Base-by-base conservation (phyloP, 2,797 vertebrate genomes). In the Hydrolagus colliei region DNA sequence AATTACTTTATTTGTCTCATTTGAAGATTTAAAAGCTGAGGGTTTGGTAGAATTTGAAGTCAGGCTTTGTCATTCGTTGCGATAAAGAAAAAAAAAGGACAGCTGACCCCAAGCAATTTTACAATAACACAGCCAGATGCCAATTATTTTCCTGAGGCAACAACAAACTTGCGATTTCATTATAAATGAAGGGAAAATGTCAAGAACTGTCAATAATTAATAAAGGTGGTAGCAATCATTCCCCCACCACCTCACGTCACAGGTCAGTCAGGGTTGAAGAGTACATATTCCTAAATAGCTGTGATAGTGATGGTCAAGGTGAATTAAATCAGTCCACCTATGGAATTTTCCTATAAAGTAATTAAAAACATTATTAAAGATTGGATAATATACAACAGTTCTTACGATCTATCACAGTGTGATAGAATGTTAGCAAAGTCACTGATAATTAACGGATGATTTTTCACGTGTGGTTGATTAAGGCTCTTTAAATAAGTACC, bases 101-200 rank as follows among this genome's bases (percentile, higher is more conserved):
- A 85, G 76, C 87, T 89, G 86, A 89, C 88, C 89, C 89, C 86
- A 88, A 90, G 89, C 85, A 88, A 87, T 1, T 8, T 20, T 63
- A 62, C n/a, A 67, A 65, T 72, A 72, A 79, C 71, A 59, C 80
- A 63, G 4, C 0, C 1, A 20, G 14, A 11, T 67, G 62, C 9
- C 2, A 0, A 72, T 85, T 73, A 0, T 67, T 88, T 87, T 62
- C 20, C 68, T 86, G 0, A 0, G 22, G 32, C 59, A 86, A 22
- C 72, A 72, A 65, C 85, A 84, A 87, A 13, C 2, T 72, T 62
- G 3, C 6, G 73, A 82, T 86, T 86, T 80, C 59, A 41, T 73
- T 63, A 27, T 41, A 71, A 68, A 80, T 0, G 12, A 0, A 32
- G 20, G 1, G 1, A 76, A 86, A 86, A 67, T 2, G 14, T 71